These are phyloP conservation scores for Acanthochromis polyacanthus DNA, from an alignment of 2,113 vertebrate species.

Conservation along the genomic window DNA sequence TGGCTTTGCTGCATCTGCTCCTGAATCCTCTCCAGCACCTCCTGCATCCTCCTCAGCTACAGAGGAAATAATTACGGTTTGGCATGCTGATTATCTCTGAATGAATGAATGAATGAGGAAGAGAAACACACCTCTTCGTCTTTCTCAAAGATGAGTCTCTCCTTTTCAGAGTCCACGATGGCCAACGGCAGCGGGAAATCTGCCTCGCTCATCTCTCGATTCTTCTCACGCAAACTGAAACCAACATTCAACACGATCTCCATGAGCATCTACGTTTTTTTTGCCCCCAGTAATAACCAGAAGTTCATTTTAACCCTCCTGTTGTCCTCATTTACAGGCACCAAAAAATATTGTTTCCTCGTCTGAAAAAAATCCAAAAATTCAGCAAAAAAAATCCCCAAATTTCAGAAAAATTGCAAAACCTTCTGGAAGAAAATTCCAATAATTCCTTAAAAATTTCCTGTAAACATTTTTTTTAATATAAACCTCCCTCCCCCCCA, in stretches of 20 bases:
- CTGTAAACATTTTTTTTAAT: too few species aligned
- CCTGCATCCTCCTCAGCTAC: constrained; percentile 92
- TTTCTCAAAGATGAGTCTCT: constrained; percentile 93
- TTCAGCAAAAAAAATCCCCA: too few species aligned
- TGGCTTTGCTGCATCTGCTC: constrained; percentile 87
- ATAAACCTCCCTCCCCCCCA: too few species aligned
- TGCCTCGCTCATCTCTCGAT: constrained; percentile 83
- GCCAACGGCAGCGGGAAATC: constrained; percentile 92
- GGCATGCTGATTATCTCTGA: neutral
- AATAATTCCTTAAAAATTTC: too few species aligned
- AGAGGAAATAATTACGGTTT: constrained; percentile 2
- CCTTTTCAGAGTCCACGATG: constrained; percentile 86
- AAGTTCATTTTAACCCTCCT: too few species aligned
- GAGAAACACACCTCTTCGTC: constrained; percentile 90
- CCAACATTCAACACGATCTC: constrained; percentile 6
- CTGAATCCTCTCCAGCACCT: constrained; percentile 93
- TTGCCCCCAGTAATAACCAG: too few species aligned
- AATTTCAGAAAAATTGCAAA: too few species aligned
- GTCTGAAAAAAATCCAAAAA: too few species aligned
- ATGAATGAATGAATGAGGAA: neutral
- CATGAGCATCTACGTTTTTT: too few species aligned
- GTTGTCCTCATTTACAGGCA: too few species aligned
- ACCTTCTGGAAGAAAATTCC: too few species aligned
- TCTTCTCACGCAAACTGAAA: constrained; percentile 86
- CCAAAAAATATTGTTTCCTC: too few species aligned